Evolutionary conservation across 2,797 vertebrate genomes (phyloP), one percentile per base, ranked within the genome.

Genomic region (Cyprinodon diabolis): DNA sequence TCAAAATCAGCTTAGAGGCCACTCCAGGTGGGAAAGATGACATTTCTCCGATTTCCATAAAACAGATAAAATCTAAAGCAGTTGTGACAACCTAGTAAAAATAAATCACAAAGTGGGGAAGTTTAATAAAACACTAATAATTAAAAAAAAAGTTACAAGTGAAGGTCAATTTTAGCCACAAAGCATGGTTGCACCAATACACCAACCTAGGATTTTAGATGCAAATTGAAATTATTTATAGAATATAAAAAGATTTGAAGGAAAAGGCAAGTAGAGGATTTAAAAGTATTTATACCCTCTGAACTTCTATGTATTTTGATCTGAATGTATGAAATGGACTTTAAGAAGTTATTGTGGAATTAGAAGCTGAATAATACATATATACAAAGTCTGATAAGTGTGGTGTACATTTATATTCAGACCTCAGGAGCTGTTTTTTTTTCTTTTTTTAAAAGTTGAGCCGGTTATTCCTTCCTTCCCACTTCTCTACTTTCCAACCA

Each of bases 1-100:
- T 99, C 19, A 98, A 99, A 87, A 80, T 97, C 83, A 98, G 96
- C 80, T 92, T 99, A 67, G 95, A 95, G 84, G 97, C 97, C 74
- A 98, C 96, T 14, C 97, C 97, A 94, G 97, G 97, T 98, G 75
- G 0, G 19, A 54, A 60, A 14, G 40, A 55, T 0, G 1, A 12
- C 37, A n/a, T 17, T 23, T 23, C 11, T 65, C 7, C 15, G 58
- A 55, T 12, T 30, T 19, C 2, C 56, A 14, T 8, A 30, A 60
- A 60, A 49, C 4, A 37, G 19, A 54, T 19, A 57, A 3, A 9
- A 4, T 60, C 8, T 19, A 58, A 60, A 58, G 17, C 19, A 30
- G 9, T 17, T 21, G 17, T 11, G 4, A 15, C 47, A 60, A 35
- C 17, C 30, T 54, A 54, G 30, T 40, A 10, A 45, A 30, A 58